Percentiles rank a stretch among this genome's conserved stretches.
Conservation (phyloP, 2,888 invertebrate genomes). For the Auanema freiburgensis region DNA sequence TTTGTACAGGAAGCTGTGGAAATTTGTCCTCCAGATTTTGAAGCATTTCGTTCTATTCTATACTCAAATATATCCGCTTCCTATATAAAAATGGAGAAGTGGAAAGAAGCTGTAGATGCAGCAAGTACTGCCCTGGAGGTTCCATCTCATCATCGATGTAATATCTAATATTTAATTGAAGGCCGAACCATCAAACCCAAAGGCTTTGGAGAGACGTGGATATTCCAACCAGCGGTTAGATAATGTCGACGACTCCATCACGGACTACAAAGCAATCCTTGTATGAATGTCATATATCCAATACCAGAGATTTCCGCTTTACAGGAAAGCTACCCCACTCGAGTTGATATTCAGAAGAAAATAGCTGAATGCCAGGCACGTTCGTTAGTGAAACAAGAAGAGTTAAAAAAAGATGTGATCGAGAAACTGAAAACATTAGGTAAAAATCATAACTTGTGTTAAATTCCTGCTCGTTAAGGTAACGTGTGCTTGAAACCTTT, state of each 20-base stretch:
- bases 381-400: conserved; percentile 40
- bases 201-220: conserved; percentile 41
- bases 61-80: conserved; percentile 48
- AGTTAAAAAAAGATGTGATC: conserved; percentile 53
- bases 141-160: not conserved
- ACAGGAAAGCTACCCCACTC: conserved; percentile 7
- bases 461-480: conserved; percentile 15
- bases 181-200: conserved; percentile 29
- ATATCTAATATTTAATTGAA: conserved; percentile 12
- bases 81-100: conserved; percentile 41
- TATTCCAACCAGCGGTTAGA: conserved; percentile 36
- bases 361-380: conserved; percentile 27
- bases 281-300: conserved; percentile 12
- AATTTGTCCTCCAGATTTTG: conserved; percentile 14
- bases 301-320: too few species aligned
- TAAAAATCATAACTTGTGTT: conserved; percentile 6
- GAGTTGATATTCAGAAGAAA: conserved; percentile 12
- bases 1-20: conserved; percentile 27
- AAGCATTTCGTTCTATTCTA: conserved; percentile 16
- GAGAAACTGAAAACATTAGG: conserved; percentile 53
- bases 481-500: conserved; percentile 50
- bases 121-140: conserved; percentile 38
- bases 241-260: conserved; percentile 32
- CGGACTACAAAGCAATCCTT: conserved; percentile 41
- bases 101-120: conserved; percentile 35